phyloP scores from a whole-genome alignment of 2,888 invertebrate species.

The Torymus auratus region DNA sequence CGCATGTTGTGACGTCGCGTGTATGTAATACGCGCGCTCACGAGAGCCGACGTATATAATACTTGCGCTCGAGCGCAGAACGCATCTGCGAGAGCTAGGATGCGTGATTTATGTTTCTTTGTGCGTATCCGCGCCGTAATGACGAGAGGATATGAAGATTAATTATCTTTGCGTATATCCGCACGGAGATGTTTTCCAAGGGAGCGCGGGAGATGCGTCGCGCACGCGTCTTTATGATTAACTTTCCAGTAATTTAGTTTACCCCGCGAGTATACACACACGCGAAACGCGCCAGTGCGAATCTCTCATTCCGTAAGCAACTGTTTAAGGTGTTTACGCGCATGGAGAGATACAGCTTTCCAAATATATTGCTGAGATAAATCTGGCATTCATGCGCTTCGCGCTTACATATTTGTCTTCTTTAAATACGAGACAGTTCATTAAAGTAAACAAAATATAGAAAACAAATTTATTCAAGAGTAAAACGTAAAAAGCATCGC shows the following conservation, averaged over 20 bases:
- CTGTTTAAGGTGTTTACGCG: constrained; percentile 1
- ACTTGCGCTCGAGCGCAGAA: no score
- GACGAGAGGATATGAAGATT: constrained; percentile 50
- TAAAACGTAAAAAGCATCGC: no score
- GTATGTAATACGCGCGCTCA: background rate
- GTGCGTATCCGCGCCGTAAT: constrained; percentile 26
- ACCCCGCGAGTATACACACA: background rate
- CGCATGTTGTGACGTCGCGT: background rate
- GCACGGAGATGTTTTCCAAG: constrained; percentile 18
- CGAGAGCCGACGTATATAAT: background rate
- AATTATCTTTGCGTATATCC: constrained; percentile 44
- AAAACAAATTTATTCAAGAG: no score
- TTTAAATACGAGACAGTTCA: no score
- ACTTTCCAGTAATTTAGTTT: constrained; percentile 30
- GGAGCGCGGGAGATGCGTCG: background rate
- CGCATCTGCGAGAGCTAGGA: constrained; percentile 13
- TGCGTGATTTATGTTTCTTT: constrained; percentile 55
- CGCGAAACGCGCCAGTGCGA: background rate
- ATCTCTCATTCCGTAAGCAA: constrained; percentile 8
- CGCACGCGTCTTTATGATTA: constrained; percentile 25
- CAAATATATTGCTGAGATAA: no score
- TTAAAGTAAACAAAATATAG: no score
- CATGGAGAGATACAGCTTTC: no score
- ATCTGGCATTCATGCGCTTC: no score
- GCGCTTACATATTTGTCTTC: no score